Conservation (phyloP, 2,888 invertebrate genomes). For the Euzetes globulus region DNA sequence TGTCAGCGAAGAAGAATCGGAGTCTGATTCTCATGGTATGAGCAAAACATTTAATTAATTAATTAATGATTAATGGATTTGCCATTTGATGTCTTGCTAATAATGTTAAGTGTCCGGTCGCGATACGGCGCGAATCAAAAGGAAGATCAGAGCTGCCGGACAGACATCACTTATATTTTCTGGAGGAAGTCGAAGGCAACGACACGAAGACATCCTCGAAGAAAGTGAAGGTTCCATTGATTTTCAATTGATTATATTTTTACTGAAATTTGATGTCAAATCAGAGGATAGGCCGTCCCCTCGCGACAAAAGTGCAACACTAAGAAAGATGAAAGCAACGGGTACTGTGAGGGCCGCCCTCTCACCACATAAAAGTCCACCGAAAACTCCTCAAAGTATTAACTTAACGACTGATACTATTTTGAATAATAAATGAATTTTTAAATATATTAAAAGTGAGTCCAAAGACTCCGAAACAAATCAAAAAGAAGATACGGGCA, state of each 20-base stretch:
- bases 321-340: background rate
- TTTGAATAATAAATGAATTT: background rate
- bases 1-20: constrained; percentile 3
- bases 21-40: constrained; percentile 2
- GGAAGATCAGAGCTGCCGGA: constrained; percentile 1
- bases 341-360: background rate
- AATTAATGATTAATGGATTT: no score
- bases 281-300: background rate
- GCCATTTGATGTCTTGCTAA: background rate
- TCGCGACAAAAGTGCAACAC: background rate
- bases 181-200: background rate
- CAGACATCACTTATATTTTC: background rate
- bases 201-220: background rate
- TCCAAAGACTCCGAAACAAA: background rate
- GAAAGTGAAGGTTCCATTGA: background rate
- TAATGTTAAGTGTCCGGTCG: background rate
- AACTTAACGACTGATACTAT: background rate
- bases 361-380: background rate
- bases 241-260: background rate
- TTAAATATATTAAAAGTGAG: background rate
- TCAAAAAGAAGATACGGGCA: background rate
- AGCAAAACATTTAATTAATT: background rate
- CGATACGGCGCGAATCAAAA: background rate
- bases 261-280: background rate
- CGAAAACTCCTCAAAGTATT: background rate